A percentile compares a stretch with the other conserved stretches of the same genome.
Conservation (phyloP, 2,113 vertebrate genomes). For the Silurus asotus region DNA sequence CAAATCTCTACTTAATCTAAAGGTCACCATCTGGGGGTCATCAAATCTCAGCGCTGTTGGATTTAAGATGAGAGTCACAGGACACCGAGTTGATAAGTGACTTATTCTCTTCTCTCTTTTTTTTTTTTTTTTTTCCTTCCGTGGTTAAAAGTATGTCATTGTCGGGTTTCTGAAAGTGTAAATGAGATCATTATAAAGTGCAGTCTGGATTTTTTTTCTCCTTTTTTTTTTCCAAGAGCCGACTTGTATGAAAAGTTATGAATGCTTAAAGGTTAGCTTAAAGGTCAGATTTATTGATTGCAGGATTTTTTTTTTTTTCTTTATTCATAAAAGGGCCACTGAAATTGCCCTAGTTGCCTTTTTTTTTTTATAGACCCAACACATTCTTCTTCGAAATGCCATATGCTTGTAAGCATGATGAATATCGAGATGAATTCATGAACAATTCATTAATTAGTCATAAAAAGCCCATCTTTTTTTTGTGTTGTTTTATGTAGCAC, state of each 20-base stretch:
- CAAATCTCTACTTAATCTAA: constrained; percentile 35
- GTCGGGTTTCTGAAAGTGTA: neutral
- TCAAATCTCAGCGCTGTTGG: neutral
- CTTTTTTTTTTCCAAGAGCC: neutral
- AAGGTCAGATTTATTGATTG: constrained; percentile 9
- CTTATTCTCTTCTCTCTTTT: neutral
- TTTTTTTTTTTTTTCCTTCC: no score
- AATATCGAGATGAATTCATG: neutral
- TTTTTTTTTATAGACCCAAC: neutral
- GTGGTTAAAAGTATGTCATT: neutral
- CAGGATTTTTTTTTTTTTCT: neutral
- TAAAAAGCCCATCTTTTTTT: no score
- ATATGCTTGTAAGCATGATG: neutral
- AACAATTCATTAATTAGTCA: no score
- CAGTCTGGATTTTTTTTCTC: neutral
- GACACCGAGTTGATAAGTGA: neutral
- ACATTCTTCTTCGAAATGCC: neutral
- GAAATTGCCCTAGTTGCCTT: neutral
- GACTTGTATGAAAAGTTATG: neutral
- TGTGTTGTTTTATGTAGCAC: no score
- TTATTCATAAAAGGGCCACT: neutral
- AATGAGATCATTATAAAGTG: constrained; percentile 28
- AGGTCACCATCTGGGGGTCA: constrained; percentile 2
- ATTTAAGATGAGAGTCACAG: neutral
- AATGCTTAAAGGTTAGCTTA: constrained; percentile 13